phyloP scores from a whole-genome alignment of 2,888 invertebrate species.

The Thera obeliscata region DNA sequence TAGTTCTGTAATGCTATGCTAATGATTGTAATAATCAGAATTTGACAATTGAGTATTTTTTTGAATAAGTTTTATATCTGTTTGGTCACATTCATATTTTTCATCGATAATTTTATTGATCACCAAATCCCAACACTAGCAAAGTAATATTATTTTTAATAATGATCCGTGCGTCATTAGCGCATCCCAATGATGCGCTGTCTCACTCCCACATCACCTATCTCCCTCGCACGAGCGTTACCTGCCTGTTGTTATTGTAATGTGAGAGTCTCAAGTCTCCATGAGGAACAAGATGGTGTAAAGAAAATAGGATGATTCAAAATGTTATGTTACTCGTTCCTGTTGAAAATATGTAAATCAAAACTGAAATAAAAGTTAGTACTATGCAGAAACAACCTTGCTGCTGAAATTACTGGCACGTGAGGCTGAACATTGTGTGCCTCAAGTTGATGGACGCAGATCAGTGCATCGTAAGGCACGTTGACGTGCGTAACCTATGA shows the following conservation, averaged over 20 bases:
- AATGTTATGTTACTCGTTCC: background rate
- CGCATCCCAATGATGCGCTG: slow-evolving; percentile 23
- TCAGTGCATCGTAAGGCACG: too few species aligned
- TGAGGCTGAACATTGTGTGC: too few species aligned
- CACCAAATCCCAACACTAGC: slow-evolving; percentile 42
- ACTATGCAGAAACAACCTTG: too few species aligned
- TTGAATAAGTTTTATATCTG: too few species aligned
- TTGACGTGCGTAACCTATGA: too few species aligned
- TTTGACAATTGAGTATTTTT: too few species aligned
- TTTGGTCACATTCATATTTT: background rate
- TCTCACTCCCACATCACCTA: slow-evolving; percentile 42
- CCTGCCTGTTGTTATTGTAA: slow-evolving; percentile 59
- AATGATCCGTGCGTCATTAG: slow-evolving; percentile 66
- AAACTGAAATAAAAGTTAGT: too few species aligned
- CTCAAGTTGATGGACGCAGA: too few species aligned
- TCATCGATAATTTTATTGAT: background rate
- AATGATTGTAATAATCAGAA: too few species aligned
- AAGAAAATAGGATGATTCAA: slow-evolving; percentile 43
- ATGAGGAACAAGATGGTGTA: slow-evolving; percentile 41
- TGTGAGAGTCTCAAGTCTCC: slow-evolving; percentile 48
- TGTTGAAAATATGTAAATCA: too few species aligned
- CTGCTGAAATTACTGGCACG: too few species aligned
- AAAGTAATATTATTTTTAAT: slow-evolving; percentile 51
- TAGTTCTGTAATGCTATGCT: too few species aligned
- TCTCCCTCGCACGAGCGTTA: slow-evolving; percentile 46